Evolutionary conservation across 2,797 vertebrate genomes (phyloP), one percentile per base, ranked within the genome.

Genomic region (Toxotes lorentzi): DNA sequence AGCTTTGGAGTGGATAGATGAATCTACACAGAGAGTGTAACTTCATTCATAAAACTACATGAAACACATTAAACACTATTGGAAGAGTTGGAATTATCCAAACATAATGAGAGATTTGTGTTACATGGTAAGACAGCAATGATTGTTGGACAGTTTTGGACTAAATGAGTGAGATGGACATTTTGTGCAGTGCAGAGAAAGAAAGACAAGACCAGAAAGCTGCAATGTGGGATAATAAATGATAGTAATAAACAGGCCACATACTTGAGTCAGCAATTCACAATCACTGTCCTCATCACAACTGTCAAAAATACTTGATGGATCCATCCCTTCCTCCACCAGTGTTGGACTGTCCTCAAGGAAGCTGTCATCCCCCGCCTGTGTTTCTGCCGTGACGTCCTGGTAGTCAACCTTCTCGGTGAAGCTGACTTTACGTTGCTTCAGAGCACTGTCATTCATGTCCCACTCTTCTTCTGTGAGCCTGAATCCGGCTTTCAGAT

Each of bases 301-400:
- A 54, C 97, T 94, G 74, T 97, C 96, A 59, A 98, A 97, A 40
- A 97, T 93, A 0, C 95, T 95, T 0, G 93, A 90, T 0, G 96
- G 94, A 84, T 97, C 96, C 94, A 96, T 94, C 61, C 97, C 97
- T 7, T 96, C 96, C 88, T 97, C 97, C 38, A 97, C 95, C 95
- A 98, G 84, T 0, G 97, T 98, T 50, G 97, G 97, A 81, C 97
- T 98, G 64, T 98, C 97, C 86, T 98, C 96, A 0, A 96, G 88
- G 84, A 94, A 94, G 14, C 91, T 95, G 53, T 95, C 91, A 0
- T 95, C 95, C 74, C 86, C 91, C 3, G 84, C 23, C 8, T 90
- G 88, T 0, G 77, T 68, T 1, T 84, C 91, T 4, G 88, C 82
- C 1, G 84, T 79, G 0, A 89, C 79, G 0, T 94, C 94, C 89